These are phyloP conservation scores for Poecilia latipinna DNA, from an alignment of 2,113 vertebrate species.

Conservation along the genomic window DNA sequence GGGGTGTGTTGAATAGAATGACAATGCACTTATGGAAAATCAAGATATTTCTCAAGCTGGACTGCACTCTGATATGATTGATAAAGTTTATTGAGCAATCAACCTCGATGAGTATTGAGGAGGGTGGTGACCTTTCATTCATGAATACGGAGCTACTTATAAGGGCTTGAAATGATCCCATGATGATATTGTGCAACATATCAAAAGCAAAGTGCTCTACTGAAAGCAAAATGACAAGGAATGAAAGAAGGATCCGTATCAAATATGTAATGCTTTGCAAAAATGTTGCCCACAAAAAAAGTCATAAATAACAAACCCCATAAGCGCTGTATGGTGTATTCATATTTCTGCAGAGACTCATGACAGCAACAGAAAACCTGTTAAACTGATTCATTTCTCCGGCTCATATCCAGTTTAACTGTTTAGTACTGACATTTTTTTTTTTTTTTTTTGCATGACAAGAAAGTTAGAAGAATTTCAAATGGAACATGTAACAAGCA, in stretches of 20 bases:
- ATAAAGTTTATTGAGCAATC: conserved; percentile 38
- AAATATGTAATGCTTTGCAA: not conserved
- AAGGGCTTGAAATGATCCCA: not conserved
- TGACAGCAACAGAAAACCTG: not conserved
- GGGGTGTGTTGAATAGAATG: conserved; percentile 36
- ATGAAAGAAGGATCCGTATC: too few relatives aligned
- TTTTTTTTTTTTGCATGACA: conserved; percentile 25
- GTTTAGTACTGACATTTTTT: conserved; percentile 2
- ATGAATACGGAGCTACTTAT: not conserved
- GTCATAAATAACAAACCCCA: not conserved
- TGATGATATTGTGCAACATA: conserved; percentile 7
- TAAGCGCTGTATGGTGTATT: not conserved
- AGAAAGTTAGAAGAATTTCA: conserved; percentile 12
- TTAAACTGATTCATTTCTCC: not conserved
- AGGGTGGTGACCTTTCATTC: conserved; percentile 30
- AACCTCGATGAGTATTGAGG: conserved; percentile 11
- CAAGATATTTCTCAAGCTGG: conserved; percentile 21
- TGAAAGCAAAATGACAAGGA: not conserved
- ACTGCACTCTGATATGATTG: conserved; percentile 40
- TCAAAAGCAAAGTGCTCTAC: not conserved
- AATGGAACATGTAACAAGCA: conserved; percentile 19
- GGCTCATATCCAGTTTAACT: not conserved
- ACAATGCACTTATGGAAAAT: conserved; percentile 29
- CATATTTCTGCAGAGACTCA: not conserved
- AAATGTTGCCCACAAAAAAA: too few relatives aligned